Conservation (phyloP, 2,888 invertebrate species). For the Orchesellides sinensis region DNA sequence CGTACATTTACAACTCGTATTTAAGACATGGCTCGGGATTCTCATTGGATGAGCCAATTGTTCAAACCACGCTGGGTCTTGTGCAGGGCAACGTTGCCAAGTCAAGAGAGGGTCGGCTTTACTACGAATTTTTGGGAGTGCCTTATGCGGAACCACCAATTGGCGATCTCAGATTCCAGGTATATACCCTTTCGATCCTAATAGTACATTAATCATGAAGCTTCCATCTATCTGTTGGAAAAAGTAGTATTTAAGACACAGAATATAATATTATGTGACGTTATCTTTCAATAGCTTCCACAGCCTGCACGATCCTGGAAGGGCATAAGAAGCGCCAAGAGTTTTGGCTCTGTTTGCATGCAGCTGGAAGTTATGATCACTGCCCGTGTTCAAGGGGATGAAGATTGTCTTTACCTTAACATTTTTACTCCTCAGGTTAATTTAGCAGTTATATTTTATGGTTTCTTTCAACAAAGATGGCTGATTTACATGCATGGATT, state of each 20-base stretch:
- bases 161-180: conserved; percentile 54
- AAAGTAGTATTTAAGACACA: too few species aligned
- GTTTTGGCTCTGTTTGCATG: conserved; percentile 59
- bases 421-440: background rate
- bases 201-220: too few species aligned
- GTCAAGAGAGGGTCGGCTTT: conserved; percentile 52
- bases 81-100: conserved; percentile 37
- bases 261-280: too few species aligned
- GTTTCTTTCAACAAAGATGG: conserved; percentile 21
- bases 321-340: conserved; percentile 62
- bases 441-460: background rate
- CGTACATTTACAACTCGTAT: conserved; percentile 48
- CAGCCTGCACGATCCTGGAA: conserved; percentile 60
- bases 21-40: background rate
- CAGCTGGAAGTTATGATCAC: conserved; percentile 64
- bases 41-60: conserved; percentile 22
- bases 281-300: conserved; percentile 50
- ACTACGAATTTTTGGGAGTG: conserved; percentile 52
- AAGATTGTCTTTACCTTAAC: conserved; percentile 55
- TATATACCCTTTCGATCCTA: background rate
- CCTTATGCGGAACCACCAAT: conserved; percentile 51
- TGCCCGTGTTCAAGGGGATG: conserved; percentile 40
- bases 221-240: too few species aligned
- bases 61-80: conserved; percentile 37
- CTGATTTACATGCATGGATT: background rate